Evolutionary conservation across 2,888 invertebrate species (phyloP).

Genomic region (Autographa gamma): DNA sequence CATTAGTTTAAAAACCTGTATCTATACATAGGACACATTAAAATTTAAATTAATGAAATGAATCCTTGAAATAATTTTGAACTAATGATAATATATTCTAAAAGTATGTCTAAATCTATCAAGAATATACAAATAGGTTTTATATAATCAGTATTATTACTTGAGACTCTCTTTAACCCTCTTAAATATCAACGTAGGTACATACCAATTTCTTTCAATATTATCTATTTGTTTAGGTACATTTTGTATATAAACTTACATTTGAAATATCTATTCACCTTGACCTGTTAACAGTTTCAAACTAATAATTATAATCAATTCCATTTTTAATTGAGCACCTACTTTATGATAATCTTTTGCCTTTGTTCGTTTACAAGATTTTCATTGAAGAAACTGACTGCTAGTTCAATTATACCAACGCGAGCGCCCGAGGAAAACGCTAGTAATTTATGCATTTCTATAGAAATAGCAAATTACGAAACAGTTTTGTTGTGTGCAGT

Average conservation of each 20-base stretch:
- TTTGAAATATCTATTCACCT: conserved; percentile 8
- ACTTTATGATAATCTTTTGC: conserved; percentile 21
- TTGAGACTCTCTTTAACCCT: not conserved
- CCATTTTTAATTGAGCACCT: conserved; percentile 17
- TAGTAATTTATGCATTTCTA: conserved; percentile 19
- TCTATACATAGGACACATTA: conserved; percentile 27
- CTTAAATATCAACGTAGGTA: not conserved
- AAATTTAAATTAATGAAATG: conserved; percentile 11
- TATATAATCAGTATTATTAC: conserved; percentile 3
- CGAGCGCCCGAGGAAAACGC: conserved; percentile 9
- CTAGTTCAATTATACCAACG: conserved; percentile 13
- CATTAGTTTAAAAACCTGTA: conserved; percentile 48
- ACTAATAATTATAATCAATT: conserved; percentile 20
- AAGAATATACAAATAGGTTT: conserved; percentile 1
- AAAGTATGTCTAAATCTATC: not conserved
- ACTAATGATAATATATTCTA: conserved; percentile 1
- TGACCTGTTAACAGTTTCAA: conserved; percentile 28
- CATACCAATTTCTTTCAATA: not conserved
- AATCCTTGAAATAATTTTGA: conserved; percentile 7
- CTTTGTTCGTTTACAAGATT: conserved; percentile 25
- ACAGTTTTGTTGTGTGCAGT: conserved; percentile 16
- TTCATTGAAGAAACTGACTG: conserved; percentile 21
- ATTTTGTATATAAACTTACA: not conserved
- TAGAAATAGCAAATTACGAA: conserved; percentile 20
- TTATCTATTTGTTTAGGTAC: not conserved